Base-by-base conservation (phyloP, 2,113 vertebrate genomes). In the Chrysemys picta region DNA sequence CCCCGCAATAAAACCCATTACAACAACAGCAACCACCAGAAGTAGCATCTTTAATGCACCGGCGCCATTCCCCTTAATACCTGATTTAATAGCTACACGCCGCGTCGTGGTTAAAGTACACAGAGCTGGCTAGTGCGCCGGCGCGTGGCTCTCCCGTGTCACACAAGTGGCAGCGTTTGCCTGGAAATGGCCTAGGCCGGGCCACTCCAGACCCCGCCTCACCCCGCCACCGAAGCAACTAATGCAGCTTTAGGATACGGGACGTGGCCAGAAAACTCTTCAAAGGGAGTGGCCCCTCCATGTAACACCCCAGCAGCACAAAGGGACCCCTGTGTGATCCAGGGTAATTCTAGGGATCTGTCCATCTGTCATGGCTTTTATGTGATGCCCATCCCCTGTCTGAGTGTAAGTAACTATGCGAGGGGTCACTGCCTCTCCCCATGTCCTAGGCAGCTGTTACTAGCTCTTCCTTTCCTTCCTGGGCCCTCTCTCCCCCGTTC, bases 1-100 rank as follows among this genome's bases (percentile, higher is more conserved):
- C 10, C 89, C 0, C 13, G 6, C 93, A 92, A 82, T 89, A 29
- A 95, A 95, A 97, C 92, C 95, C 96, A 85, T 93, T 92, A 91
- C 76, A 83, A 94, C 80, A 80, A 47, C 84, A 52, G 10, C 86
- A 57, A 31, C 85, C 2, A 31, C 90, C 88, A 81, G 21, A 89
- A 95, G 95, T 3, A 62, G 69, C 89, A 7, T 85, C 94, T 84
- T 79, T 54, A 50, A 75, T 4, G 79, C 21, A 1, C 1, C 8
- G 1, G 42, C n/a, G 14, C 38, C 78, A 35, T 17, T 81, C 88
- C 78, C 35, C 0, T 0, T 19, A 10, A 85, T 3, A 0, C 91
- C 22, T 4, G 49, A 47, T n/a, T 17, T 56, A 47, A 38, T n/a
- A 27, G 59, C 72, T 50, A 75, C 80, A 21, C 49, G 85, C 82